Base-by-base conservation (phyloP, 1,140 invertebrate genomes). In the Drosophila nasuta region DNA sequence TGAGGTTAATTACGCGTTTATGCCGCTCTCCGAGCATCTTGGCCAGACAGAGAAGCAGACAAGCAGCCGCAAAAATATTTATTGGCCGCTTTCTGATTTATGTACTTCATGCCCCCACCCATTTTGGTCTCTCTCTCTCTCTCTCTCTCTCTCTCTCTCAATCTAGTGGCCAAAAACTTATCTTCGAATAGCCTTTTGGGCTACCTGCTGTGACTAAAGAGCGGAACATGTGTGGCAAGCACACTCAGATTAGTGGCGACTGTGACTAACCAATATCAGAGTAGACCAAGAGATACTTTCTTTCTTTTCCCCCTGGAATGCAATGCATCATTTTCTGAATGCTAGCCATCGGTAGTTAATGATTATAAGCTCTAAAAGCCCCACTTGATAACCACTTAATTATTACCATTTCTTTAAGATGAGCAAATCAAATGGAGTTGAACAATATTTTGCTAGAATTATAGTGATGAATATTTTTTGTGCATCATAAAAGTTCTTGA, bases 1-100 rank as follows among this genome's bases (percentile, higher is more conserved):
- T 76, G 81, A 74, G 85, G 85, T 88, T 88, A 88, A 88, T 88
- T 88, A 88, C 68, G 85, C 85, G 81, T 76, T 89, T 89, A 83
- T 77, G 64, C 76, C 52, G 68, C 80, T 68, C 56, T n/a, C 49
- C 67, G 45, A 28, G 15, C 52, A 58, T 66, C 62, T 69, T 73
- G 49, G 30, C 79, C 79, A 62, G 38, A 2, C 38, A 41, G 35
- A 6, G 10, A 38, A 38, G 6, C 35, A 6, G 38, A 41, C 38
- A 41, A 41, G 5, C 41, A 13, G 41, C 56, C 51, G 49, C 68
- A 79, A 86, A 83, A 83, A 71, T 82, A 88, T 88, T 89, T 81
- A 88, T 88, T 85, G 85, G 68, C 45, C 43, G 65, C 60, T 48
- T 77, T 89, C 7, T 88, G 85, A 88, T 88, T 88, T 88, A 88